Evolutionary conservation across 2,888 invertebrate genomes (phyloP).

Genomic region (Rotaria magnacalcarata): DNA sequence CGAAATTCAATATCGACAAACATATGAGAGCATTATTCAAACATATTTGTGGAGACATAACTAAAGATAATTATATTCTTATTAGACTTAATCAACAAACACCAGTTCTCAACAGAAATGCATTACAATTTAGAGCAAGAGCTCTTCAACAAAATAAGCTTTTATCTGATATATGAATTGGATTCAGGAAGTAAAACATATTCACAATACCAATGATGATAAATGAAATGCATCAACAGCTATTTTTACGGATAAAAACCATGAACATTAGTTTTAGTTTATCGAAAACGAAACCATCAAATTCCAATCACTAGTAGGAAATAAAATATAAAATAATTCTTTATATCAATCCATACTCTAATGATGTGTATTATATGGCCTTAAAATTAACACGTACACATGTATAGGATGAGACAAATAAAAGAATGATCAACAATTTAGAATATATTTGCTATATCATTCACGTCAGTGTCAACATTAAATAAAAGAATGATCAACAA

Average conservation of each 20-base stretch:
- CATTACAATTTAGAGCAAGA: neutral
- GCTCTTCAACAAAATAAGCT: neutral
- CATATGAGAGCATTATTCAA: neutral
- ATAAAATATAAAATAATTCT: too few species aligned
- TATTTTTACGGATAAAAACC: neutral
- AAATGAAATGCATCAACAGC: neutral
- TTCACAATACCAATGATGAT: neutral
- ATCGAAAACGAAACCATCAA: neutral
- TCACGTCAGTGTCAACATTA: too few species aligned
- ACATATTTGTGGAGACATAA: neutral
- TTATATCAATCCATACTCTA: too few species aligned
- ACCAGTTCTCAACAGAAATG: neutral
- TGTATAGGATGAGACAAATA: too few species aligned
- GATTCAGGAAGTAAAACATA: neutral
- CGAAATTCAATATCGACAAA: slow-evolving; percentile 1
- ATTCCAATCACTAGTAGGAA: too few species aligned
- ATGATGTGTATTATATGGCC: too few species aligned
- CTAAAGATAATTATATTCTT: neutral
- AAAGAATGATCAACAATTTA: too few species aligned
- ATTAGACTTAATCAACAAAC: neutral
- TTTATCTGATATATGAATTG: neutral
- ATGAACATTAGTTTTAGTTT: neutral
- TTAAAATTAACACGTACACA: too few species aligned
- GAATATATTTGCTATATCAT: too few species aligned
- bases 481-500: too few species aligned